Evolutionary conservation across 1,140 invertebrate species (phyloP).

Genomic region (Pseudomyrmex flavicornis): DNA sequence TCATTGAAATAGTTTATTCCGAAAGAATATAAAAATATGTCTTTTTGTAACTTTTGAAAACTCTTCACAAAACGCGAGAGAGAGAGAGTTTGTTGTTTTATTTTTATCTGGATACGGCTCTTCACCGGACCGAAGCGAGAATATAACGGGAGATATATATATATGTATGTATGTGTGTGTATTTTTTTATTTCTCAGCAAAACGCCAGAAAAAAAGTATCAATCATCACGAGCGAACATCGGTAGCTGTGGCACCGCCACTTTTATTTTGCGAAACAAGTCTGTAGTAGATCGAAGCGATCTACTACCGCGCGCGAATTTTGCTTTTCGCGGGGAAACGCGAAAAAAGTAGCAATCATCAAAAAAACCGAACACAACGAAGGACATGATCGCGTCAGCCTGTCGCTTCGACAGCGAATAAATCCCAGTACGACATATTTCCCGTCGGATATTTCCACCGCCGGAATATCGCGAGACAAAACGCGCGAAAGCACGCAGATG

Average conservation of each 20-base stretch:
- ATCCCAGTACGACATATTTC: constrained; percentile 55
- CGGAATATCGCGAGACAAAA: not conserved
- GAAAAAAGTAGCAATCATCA: constrained; percentile 48
- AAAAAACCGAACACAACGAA: constrained; percentile 29
- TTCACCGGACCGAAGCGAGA: not conserved
- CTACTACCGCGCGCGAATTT: constrained; percentile 20
- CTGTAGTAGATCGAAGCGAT: constrained; percentile 41
- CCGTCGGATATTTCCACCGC: constrained; percentile 37
- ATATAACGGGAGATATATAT: not conserved
- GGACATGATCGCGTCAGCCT: constrained; percentile 41
- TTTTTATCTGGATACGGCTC: constrained; percentile 3
- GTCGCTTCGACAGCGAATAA: constrained; percentile 55
- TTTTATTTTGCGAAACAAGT: constrained; percentile 38
- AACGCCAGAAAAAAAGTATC: constrained; percentile 41
- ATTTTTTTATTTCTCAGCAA: constrained; percentile 44
- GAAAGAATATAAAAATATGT: too few species aligned
- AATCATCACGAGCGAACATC: constrained; percentile 39
- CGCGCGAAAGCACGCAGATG: not conserved
- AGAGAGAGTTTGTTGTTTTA: too few species aligned
- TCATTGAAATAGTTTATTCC: too few species aligned
- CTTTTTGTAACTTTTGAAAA: too few species aligned
- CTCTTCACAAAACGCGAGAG: too few species aligned
- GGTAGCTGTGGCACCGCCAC: not conserved
- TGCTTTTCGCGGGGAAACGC: constrained; percentile 31
- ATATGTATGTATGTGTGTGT: too few species aligned